Evolutionary conservation across 37 sponge, comb jelly and placozoan species (phyloP).

Genomic region (Tethya wilhelma): DNA sequence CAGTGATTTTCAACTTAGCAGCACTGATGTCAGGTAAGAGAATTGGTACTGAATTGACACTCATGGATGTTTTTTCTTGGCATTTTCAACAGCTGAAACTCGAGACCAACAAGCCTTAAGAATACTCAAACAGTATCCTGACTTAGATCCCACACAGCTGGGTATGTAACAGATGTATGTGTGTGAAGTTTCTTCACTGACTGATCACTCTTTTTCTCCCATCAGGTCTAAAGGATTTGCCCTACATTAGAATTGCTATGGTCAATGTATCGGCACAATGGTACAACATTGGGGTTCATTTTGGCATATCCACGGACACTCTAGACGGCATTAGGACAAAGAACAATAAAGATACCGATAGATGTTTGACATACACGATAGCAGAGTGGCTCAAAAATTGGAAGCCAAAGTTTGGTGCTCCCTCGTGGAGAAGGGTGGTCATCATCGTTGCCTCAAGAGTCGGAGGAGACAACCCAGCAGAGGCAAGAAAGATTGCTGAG

Average conservation of each 20-base stretch:
- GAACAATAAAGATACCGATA: not conserved
- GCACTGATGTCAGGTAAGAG: too few relatives aligned
- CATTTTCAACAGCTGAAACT: too few relatives aligned
- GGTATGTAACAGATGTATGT: not conserved
- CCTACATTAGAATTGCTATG: slow-evolving; percentile 7
- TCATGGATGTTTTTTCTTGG: too few relatives aligned
- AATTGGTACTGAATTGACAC: too few relatives aligned
- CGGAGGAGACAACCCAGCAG: slow-evolving; percentile 27
- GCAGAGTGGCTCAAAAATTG: slow-evolving; percentile 27
- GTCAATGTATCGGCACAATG: not conserved
- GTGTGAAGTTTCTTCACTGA: not conserved
- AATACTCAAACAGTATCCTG: not conserved
- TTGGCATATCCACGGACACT: not conserved
- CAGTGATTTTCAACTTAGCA: too few relatives aligned
- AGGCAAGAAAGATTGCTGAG: slow-evolving; percentile 10
- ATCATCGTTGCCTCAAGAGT: not conserved
- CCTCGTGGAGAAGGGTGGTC: slow-evolving; percentile 23
- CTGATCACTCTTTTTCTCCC: not conserved
- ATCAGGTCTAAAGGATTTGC: not conserved
- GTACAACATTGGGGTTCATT: slow-evolving; percentile 22
- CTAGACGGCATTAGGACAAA: slow-evolving; percentile 3
- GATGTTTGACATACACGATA: slow-evolving; percentile 17
- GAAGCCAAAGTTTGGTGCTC: not conserved
- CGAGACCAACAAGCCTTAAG: too few relatives aligned
- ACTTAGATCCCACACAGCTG: not conserved